phyloP scores from a whole-genome alignment of 2,888 invertebrate species.

The Chymomyza procnemis region DNA sequence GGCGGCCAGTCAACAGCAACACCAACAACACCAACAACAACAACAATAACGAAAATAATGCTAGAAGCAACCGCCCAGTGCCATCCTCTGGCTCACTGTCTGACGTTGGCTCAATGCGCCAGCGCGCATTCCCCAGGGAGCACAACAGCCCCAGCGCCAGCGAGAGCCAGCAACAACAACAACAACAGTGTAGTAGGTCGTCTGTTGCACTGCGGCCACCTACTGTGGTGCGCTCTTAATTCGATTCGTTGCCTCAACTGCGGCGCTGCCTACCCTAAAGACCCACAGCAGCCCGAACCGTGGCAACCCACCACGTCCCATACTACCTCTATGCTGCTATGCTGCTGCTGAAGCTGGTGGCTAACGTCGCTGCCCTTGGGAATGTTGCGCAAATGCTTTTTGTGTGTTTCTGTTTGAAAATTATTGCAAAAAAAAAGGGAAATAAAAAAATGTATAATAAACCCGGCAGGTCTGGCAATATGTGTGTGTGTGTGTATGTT shows the following conservation, averaged over 20 bases:
- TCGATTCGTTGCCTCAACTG: constrained; percentile 77
- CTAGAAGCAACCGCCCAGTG: constrained; percentile 22
- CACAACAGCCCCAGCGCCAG: constrained; percentile 9
- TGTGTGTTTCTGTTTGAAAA: constrained; percentile 70
- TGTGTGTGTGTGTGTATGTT: too few species aligned
- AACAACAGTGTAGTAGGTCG: constrained; percentile 18
- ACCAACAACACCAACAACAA: constrained; percentile 38
- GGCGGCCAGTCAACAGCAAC: constrained; percentile 26
- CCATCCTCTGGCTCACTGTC: constrained; percentile 15
- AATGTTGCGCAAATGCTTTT: constrained; percentile 72
- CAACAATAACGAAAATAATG: constrained; percentile 35
- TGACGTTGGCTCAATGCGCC: constrained; percentile 44
- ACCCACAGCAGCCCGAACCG: not conserved
- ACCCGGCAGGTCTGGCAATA: constrained; percentile 7
- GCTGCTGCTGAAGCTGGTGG: constrained; percentile 42
- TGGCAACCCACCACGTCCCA: constrained; percentile 5
- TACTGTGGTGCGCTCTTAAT: constrained; percentile 74
- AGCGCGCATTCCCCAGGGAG: constrained; percentile 57
- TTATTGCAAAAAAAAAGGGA: constrained; percentile 62
- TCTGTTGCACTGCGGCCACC: constrained; percentile 34
- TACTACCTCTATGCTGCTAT: constrained; percentile 15
- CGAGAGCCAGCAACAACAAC: constrained; percentile 5
- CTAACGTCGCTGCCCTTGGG: constrained; percentile 43
- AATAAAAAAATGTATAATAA: constrained; percentile 24
- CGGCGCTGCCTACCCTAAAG: constrained; percentile 34